Percentiles rank a stretch among this genome's conserved stretches.
phyloP scores from a whole-genome alignment of 1,140 invertebrate species.

The Drosophila littoralis region DNA sequence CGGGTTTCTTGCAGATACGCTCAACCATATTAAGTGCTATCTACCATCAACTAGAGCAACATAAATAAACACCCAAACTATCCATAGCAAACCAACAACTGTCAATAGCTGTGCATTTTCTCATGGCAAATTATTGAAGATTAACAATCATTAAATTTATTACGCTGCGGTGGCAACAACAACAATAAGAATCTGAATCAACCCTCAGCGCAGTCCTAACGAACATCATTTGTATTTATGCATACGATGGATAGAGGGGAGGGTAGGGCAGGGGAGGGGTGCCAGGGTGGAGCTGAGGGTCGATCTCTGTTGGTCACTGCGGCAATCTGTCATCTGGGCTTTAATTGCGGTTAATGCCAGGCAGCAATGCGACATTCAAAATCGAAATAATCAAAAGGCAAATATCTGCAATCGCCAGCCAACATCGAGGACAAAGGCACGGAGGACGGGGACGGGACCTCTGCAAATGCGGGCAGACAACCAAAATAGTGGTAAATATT shows the following conservation, averaged over 20 bases:
- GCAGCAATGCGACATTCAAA: conserved; percentile 49
- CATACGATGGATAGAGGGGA: conserved; percentile 1
- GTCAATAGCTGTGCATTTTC: conserved; percentile 60
- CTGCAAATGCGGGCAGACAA: conserved; percentile 30
- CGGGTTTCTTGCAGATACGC: neutral
- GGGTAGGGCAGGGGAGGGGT: neutral
- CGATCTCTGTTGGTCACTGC: conserved; percentile 42
- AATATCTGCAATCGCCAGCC: conserved; percentile 37
- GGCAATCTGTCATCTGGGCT: conserved; percentile 71
- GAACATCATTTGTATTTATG: conserved; percentile 60
- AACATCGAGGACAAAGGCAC: conserved; percentile 7
- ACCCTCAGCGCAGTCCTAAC: conserved; percentile 52
- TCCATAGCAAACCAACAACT: conserved; percentile 46
- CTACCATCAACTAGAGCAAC: neutral
- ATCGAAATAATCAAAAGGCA: conserved; percentile 61
- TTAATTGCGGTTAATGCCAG: conserved; percentile 64
- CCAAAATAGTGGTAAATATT: conserved; percentile 42
- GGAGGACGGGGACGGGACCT: neutral
- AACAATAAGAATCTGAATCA: conserved; percentile 22
- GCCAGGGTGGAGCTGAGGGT: conserved; percentile 32
- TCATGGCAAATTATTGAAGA: conserved; percentile 80
- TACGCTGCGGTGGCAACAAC: conserved; percentile 44
- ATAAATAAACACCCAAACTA: conserved; percentile 57
- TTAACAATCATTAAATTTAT: conserved; percentile 81
- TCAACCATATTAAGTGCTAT: neutral